A percentile compares a stretch with the other conserved stretches of the same genome.
These are phyloP conservation scores for Paramormyrops kingsleyae DNA, from an alignment of 2,113 vertebrate species.

Conservation along the genomic window DNA sequence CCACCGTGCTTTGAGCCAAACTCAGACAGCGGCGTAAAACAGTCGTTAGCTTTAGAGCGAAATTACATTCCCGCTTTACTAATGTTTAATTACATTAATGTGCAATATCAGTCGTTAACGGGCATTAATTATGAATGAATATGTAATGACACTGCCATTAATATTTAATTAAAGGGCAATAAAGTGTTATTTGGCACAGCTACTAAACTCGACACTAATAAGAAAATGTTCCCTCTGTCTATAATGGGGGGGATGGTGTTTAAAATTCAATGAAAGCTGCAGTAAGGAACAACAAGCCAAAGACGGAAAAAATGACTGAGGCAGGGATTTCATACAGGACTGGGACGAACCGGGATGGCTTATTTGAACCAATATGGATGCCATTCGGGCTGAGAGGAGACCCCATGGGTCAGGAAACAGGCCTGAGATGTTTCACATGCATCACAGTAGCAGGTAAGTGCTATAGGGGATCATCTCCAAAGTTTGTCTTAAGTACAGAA, in stretches of 20 bases:
- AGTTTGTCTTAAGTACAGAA: conserved; percentile 33
- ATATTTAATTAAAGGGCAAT: conserved; percentile 77
- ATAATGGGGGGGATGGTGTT: conserved; percentile 46
- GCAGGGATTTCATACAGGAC: background rate
- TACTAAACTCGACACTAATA: conserved; percentile 71
- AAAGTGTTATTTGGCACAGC: conserved; percentile 72
- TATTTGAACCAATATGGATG: background rate
- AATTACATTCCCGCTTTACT: conserved; percentile 46
- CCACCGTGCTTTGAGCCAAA: conserved; percentile 20
- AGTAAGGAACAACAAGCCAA: conserved; percentile 27
- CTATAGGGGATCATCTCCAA: conserved; percentile 29
- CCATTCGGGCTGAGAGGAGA: background rate
- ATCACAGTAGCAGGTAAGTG: conserved; percentile 5
- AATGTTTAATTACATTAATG: conserved; percentile 74
- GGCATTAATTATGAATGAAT: conserved; percentile 71
- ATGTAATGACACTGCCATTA: conserved; percentile 66
- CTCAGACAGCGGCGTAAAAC: conserved; percentile 36
- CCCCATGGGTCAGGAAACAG: conserved; percentile 13
- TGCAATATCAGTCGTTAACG: conserved; percentile 66
- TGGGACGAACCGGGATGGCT: background rate
- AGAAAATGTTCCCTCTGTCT: conserved; percentile 56
- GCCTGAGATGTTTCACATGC: conserved; percentile 24
- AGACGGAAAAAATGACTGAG: conserved; percentile 34
- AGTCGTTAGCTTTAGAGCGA: conserved; percentile 36
- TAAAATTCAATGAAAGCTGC: conserved; percentile 39